Evolutionary conservation across 2,797 vertebrate genomes (phyloP).

Genomic region (Cossypha niveicapilla): DNA sequence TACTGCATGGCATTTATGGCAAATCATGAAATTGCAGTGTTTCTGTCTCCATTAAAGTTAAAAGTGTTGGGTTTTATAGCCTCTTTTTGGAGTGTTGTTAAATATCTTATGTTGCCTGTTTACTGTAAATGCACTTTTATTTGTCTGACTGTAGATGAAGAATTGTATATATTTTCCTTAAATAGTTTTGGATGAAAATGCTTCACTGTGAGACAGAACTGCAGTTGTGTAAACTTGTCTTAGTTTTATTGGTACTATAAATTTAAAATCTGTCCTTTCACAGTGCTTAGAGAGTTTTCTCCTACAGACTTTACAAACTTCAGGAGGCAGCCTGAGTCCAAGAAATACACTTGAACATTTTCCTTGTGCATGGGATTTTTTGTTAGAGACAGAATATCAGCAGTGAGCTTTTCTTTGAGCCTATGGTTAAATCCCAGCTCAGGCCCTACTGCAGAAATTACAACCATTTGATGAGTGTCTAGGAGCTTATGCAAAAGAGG

Average conservation of each 20-base stretch:
- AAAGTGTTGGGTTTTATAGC: neutral
- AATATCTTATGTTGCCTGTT: neutral
- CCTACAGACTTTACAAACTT: neutral
- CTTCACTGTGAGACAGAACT: neutral
- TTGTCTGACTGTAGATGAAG: neutral
- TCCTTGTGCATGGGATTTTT: neutral
- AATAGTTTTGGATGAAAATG: neutral
- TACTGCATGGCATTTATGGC: neutral
- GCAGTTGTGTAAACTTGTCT: neutral
- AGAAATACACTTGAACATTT: neutral
- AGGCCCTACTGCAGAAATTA: neutral
- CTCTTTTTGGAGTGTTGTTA: neutral
- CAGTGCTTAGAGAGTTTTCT: neutral
- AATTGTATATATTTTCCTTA: neutral
- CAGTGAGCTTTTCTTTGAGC: neutral
- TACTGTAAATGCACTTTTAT: constrained; percentile 20
- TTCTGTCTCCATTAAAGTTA: neutral
- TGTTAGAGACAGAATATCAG: neutral
- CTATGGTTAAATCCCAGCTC: neutral
- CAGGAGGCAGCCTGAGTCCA: neutral
- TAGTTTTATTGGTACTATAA: neutral
- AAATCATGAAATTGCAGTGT: neutral
- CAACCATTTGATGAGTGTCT: neutral
- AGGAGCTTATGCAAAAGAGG: neutral
- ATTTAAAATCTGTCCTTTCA: neutral